Base-by-base conservation (phyloP, 2,888 invertebrate species). In the Molorchus minor region DNA sequence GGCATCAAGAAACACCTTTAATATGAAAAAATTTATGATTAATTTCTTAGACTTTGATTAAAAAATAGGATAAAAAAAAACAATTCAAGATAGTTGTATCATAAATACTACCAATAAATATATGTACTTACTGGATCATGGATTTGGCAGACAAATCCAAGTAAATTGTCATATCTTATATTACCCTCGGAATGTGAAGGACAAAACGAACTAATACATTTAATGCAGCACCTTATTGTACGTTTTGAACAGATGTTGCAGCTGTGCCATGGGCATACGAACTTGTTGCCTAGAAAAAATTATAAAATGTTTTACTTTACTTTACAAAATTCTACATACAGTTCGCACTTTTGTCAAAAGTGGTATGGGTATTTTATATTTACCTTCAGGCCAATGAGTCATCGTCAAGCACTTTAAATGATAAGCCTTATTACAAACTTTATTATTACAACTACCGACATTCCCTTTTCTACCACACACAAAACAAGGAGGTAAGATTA, bases 161-260 rank as follows among this genome's bases (percentile, higher is more conserved):
- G 61, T 7, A 72, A 61, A 54, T 73, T 71, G 53, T 79, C 77
- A 57, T 78, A 73, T 46, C 78, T 70, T 13, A 81, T 69, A 56
- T 78, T 78, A n/a, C 78, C 79, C 20, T 78, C 73, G 0, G 78
- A 76, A 72, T 81, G 81, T 17, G 72, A 61, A 1, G 79, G 79
- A 62, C 81, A 81, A 63, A 75, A 81, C 1, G 81, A 79, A 61
- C 79, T 79, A 40, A 75, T 69, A 60, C 81, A 81, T 61, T 74
- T 76, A 5, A 75, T 71, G 60, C 81, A 81, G 62, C 77, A 79
- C 46, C 80, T 69, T 17, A 77, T 77, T 5, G 80, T 80, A 25
- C 79, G 67, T 62, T 80, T 79, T 2, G 75, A 66, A 60, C 81
- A 81, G 25, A 75, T 58, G 52, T 77, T 79, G 60, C 81, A 81